Evolutionary conservation across 2,888 invertebrate species (phyloP).

Genomic region (Torymus auratus): DNA sequence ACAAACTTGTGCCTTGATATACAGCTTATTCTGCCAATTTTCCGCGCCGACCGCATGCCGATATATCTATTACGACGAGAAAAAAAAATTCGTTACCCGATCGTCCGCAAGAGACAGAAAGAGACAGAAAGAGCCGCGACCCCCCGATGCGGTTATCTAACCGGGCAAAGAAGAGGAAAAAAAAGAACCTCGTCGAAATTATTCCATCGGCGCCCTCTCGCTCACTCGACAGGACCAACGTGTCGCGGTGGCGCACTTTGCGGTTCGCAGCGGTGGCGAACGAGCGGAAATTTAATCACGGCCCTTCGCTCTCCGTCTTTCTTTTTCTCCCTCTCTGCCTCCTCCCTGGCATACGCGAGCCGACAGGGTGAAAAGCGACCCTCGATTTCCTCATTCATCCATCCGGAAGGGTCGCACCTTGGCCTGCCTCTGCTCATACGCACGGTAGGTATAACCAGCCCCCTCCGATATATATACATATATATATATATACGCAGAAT

Average conservation of each 20-base stretch:
- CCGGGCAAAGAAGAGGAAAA: not conserved
- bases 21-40: too few species aligned
- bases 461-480: not conserved
- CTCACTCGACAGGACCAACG: constrained; percentile 12
- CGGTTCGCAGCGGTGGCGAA: constrained; percentile 31
- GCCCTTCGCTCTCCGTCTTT: constrained; percentile 42
- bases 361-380: constrained; percentile 46
- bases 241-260: constrained; percentile 23
- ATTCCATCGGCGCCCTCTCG: constrained; percentile 34
- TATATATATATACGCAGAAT: constrained; percentile 16
- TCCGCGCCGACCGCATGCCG: too few species aligned
- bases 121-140: too few species aligned
- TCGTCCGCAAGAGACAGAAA: too few species aligned
- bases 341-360: constrained; percentile 11
- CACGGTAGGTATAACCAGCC: too few species aligned
- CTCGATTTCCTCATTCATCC: constrained; percentile 46
- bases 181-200: constrained; percentile 17
- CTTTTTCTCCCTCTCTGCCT: constrained; percentile 6
- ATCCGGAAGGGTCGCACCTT: constrained; percentile 38
- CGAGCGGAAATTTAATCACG: constrained; percentile 65
- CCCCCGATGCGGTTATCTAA: too few species aligned
- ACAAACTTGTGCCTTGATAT: too few species aligned
- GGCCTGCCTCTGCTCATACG: not conserved
- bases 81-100: too few species aligned
- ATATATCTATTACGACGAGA: too few species aligned